Conservation (phyloP, 2,113 vertebrate genomes). For the Platycercus adscitus region DNA sequence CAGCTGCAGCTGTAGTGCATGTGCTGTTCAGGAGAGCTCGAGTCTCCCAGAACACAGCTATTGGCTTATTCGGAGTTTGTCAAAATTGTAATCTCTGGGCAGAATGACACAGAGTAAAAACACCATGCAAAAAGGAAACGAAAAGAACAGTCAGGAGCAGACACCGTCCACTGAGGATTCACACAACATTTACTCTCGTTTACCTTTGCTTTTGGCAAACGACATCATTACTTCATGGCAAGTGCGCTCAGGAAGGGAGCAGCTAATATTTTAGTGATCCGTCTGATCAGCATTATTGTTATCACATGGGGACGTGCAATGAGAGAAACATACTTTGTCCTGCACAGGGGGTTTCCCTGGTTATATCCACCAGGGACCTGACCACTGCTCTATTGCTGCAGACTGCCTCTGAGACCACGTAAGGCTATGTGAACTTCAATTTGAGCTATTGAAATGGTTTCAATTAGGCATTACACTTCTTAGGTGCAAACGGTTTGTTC, state of each 20-base stretch:
- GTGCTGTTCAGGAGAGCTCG: neutral
- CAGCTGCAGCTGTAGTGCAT: slow-evolving; percentile 37
- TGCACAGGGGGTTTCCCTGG: neutral
- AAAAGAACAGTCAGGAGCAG: neutral
- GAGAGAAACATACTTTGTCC: neutral
- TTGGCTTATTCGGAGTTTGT: neutral
- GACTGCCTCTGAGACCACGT: neutral
- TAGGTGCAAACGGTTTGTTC: slow-evolving; percentile 1
- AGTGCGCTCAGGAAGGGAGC: neutral
- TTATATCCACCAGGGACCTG: neutral
- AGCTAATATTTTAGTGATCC: neutral
- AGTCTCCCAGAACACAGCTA: neutral
- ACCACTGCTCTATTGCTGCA: neutral
- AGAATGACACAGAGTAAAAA: neutral
- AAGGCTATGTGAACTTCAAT: neutral
- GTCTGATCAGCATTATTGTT: neutral
- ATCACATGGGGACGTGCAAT: neutral
- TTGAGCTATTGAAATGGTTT: neutral
- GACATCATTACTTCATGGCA: neutral
- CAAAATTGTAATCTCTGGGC: neutral
- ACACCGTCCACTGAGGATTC: neutral
- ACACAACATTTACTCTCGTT: neutral
- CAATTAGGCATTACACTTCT: neutral
- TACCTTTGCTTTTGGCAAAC: neutral
- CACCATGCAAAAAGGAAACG: neutral